Evolutionary conservation across 2,888 invertebrate genomes (phyloP), one percentile per base, ranked within the genome.

Genomic region (Cartodere bifasciata): DNA sequence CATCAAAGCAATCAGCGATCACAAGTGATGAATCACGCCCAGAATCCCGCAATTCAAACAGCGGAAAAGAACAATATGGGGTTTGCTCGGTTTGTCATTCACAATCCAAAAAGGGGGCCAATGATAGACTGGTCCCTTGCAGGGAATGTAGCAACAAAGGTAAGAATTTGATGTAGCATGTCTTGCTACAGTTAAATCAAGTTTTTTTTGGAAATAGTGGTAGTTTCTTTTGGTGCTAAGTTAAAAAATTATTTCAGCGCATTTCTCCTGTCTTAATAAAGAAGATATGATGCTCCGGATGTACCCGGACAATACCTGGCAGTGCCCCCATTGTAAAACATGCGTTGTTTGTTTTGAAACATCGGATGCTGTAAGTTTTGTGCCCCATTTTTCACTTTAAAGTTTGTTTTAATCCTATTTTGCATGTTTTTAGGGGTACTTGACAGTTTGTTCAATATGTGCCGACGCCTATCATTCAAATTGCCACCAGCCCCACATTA

Each of bases 251-350:
- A 30, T 58, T 61, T 17, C 41, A 71, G 80, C 76, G 27, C 80
- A 81, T 55, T 65, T 71, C 11, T 71, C 67, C 38, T 82, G 81
- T 47, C 65, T 80, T 24, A 75, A 75, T 46, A 66, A 71, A 27
- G 75, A 75, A 7, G 73, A 76, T 43, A 70, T 75, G 45, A 66
- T 75, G 53, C 55, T 72, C 25, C 71, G 75, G 50, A 66, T 72
- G 42, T 60, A 69, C 26, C 70, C 71, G 22, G 74, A 75, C 42
- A 72, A 72, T 42, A 73, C 75, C 16, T 92, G 86, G 85, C 87
- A 86, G 47, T 92, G 92, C 54, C 81, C 83, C 29, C 80, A 84
- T 51, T 92, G 91, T 50, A 90, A 87, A 58, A 82, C 76, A 7
- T 92, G 92, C 58, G 72, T 73, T 25, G 65, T 84, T 22, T 90